A percentile compares a stretch with the other conserved stretches of the same genome.
These are phyloP conservation scores for Colius striatus DNA, from an alignment of 2,113 vertebrate species.

Conservation along the genomic window DNA sequence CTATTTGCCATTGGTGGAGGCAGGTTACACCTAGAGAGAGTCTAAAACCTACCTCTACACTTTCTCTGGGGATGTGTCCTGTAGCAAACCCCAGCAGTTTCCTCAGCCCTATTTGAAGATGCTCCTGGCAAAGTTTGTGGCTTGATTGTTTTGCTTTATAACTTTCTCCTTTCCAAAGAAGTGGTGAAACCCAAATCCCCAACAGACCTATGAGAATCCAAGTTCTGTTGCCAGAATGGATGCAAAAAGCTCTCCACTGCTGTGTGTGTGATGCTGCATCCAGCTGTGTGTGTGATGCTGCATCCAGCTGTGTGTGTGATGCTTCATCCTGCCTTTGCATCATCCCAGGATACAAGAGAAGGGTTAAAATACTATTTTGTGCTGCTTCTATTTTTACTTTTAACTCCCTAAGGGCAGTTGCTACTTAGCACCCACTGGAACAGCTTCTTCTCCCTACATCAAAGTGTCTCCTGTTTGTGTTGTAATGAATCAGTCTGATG, in stretches of 20 bases:
- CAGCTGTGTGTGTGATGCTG: neutral
- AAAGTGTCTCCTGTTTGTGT: constrained; percentile 56
- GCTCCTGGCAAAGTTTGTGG: neutral
- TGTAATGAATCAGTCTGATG: constrained; percentile 51
- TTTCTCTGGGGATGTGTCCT: neutral
- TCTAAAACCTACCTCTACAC: neutral
- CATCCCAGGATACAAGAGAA: neutral
- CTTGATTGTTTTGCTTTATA: neutral
- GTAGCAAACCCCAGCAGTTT: neutral
- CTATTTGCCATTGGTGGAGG: neutral
- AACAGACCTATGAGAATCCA: neutral
- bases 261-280: neutral
- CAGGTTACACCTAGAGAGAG: neutral
- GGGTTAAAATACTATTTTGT: constrained; percentile 46
- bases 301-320: neutral
- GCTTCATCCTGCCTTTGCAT: neutral
- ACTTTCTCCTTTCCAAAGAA: neutral
- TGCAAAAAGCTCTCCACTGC: neutral
- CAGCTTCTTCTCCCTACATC: constrained; percentile 49
- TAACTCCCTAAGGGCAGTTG: constrained; percentile 38
- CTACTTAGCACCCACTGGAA: constrained; percentile 61
- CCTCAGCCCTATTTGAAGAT: neutral
- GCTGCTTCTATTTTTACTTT: constrained; percentile 58
- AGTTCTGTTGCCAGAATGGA: neutral
- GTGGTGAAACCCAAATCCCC: neutral